Evolutionary conservation across 2,797 vertebrate species (phyloP), one percentile per base, ranked within the genome.

Genomic region (Champsocephalus esox): DNA sequence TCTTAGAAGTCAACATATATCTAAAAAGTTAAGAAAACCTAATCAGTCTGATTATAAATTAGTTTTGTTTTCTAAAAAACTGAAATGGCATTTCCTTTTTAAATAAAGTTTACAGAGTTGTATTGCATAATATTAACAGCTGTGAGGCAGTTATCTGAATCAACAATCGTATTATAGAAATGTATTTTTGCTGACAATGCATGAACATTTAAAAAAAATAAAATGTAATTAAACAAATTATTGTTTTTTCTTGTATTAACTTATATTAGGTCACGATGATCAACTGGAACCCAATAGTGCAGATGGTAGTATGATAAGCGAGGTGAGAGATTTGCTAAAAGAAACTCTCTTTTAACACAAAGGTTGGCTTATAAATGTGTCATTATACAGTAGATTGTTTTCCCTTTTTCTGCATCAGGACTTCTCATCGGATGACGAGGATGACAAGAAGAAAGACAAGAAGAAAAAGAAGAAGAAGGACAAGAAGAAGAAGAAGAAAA

Each of bases 381-480:
- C 3, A 34, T 62, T 28, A 43, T 9, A 21, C 21, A 21, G 21
- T 21, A 12, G 3, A 3, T 19, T 50, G 12, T 19, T 1, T 50
- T 1, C 49, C 9, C 0, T 46, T 2, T 1, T 34, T 9, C 48
- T 50, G 1, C 46, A 70, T 75, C 59, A 92, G 89, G 67, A 73
- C 66, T 55, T 17, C 63, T 80, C 77, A n/a, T 79, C 79, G 10
- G 75, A 84, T 28, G 81, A 81, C 0, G 79, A 89, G 5, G 21
- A 61, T 13, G 73, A 73, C 9, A 78, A 86, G 58, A 77, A 81
- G 57, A 86, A 89, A 28, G 11, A 87, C 0, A 86, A 89, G 0
- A 84, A 88, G 28, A 83, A 89, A 51, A 77, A 87, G 17, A 9
- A 82, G 0, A 64, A 85, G 0, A 67, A 75, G 16, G 16, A 81